These are phyloP conservation scores for Zaprionus obscuricornis DNA, from an alignment of 2,888 invertebrate species.

Conservation along the genomic window DNA sequence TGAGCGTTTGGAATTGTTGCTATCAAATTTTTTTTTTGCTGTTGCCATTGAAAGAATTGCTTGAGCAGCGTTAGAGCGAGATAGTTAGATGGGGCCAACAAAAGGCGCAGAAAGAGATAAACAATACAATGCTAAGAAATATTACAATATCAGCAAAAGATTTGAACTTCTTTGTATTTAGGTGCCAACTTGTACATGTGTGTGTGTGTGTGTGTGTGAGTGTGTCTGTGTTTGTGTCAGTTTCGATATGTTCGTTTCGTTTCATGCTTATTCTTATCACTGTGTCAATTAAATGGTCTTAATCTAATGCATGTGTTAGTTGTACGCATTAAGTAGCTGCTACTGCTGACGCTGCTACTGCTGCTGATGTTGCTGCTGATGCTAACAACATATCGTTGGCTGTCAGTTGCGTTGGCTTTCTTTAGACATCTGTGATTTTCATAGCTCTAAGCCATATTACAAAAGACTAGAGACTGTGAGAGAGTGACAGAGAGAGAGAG, in stretches of 20 bases:
- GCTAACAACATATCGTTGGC: too few species aligned
- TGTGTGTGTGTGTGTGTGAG: slow-evolving; percentile 2
- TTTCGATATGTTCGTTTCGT: slow-evolving; percentile 24
- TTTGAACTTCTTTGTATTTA: not conserved
- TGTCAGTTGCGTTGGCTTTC: too few species aligned
- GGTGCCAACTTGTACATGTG: too few species aligned
- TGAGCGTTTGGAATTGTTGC: slow-evolving; percentile 71
- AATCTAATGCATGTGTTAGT: slow-evolving; percentile 58
- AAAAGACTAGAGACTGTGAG: too few species aligned
- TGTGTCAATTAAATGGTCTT: slow-evolving; percentile 73
- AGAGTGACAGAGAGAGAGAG: too few species aligned
- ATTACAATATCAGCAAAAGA: slow-evolving; percentile 5
- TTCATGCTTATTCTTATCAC: slow-evolving; percentile 44
- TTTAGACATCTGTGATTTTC: too few species aligned
- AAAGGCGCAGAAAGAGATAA: slow-evolving; percentile 19
- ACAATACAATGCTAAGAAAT: slow-evolving; percentile 1
- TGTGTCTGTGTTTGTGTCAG: slow-evolving; percentile 29
- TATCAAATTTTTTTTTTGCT: slow-evolving; percentile 75
- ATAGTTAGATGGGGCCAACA: slow-evolving; percentile 30
- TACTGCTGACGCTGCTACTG: too few species aligned
- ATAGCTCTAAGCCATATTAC: too few species aligned
- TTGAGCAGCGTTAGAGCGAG: slow-evolving; percentile 31
- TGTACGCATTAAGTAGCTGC: slow-evolving; percentile 47
- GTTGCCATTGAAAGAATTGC: slow-evolving; percentile 66
- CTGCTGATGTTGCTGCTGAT: too few species aligned